Base-by-base conservation (phyloP, 2,113 vertebrate species). In the Laticauda laticaudata region DNA sequence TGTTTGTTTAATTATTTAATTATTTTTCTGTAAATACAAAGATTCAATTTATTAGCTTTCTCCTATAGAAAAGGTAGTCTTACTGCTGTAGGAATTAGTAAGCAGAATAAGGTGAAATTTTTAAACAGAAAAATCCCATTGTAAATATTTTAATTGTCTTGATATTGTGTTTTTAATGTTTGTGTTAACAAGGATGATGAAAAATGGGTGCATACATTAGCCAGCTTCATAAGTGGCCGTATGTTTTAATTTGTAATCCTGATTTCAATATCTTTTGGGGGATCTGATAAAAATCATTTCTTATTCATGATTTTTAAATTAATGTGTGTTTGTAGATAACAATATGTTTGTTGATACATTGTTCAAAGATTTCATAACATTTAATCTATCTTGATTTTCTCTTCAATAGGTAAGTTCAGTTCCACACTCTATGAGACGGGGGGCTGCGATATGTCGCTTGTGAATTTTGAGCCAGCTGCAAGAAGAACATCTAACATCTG, bases 401-500 rank as follows among this genome's bases (percentile, higher is more conserved):
- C 93, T 97, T 96, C 97, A 91, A 92, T 93, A 99, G 99, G 99
- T 98, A 99, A 99, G 97, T 98, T 99, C 97, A 99, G 98, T 94
- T 98, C 99, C 94, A 98, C 99, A 54, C 97, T 99, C 91, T 99
- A 99, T 94, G 99, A 99, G 97, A 98, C 98, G 56, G 98, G 98
- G 93, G 99, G 99, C 96, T 99, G 99, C 96, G 98, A 99, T 97
- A 98, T 99, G 98, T 99, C 99, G 14, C 98, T 99, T 97, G 99
- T 99, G 97, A 99, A 99, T 96, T 99, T 99, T 97, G 99, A 99
- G 97, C 98, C 99, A 92, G 99, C 99, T 97, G 98, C 99, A 97
- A 98, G 99, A 98, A 98, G 99, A 98, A 98, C 99, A 94, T 99
- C 99, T 95, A 99, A 99, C 96, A 97, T 99, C 97, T 99, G 99